Evolutionary conservation across 1,140 invertebrate species (phyloP), one percentile per base, ranked within the genome.

Genomic region (Popillia japonica): DNA sequence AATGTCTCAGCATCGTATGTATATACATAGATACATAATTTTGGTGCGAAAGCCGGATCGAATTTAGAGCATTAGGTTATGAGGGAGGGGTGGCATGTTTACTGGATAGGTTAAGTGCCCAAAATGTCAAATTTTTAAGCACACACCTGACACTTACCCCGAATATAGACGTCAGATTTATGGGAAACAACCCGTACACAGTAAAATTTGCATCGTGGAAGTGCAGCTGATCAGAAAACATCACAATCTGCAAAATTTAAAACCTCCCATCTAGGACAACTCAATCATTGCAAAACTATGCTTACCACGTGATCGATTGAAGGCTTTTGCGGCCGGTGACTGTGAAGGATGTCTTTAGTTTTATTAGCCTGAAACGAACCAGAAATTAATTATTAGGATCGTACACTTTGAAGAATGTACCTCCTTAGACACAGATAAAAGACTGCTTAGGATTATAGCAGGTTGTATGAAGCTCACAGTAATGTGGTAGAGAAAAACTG

Each of bases 321-420:
- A 3, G 23, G 23, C 17, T 64, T 27, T 20, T 64, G 61, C 61
- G 61, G 61, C 2, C 61, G 61, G 17, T 64, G 61, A 64, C 61
- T 64, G 17, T 64, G 61, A 7, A 64, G 23, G 10, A 64, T 22
- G 11, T 64, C 61, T 22, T 64, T 64, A 6, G 61, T 23, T 64
- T 64, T 64, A 64, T 64, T 22, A 22, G 61, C 61, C 61, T 64
- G 22, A 22, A 64, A n/a, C n/a, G n/a, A n/a, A n/a, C n/a, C n/a
- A n/a, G n/a, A n/a, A n/a, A n/a, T n/a, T n/a, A n/a, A n/a, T n/a
- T n/a, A n/a, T n/a, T n/a, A n/a, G n/a, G n/a, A n/a, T n/a, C n/a
- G n/a, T n/a, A n/a, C n/a, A n/a, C n/a, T n/a, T n/a, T n/a, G n/a
- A n/a, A n/a, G 22, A 64, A 22, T 3, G 22, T 23, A 27, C 61